A percentile compares a stretch with the other conserved stretches of the same genome.
Evolutionary conservation across 2,888 invertebrate genomes (phyloP).

Genomic region (Xanthorhoe designata): DNA sequence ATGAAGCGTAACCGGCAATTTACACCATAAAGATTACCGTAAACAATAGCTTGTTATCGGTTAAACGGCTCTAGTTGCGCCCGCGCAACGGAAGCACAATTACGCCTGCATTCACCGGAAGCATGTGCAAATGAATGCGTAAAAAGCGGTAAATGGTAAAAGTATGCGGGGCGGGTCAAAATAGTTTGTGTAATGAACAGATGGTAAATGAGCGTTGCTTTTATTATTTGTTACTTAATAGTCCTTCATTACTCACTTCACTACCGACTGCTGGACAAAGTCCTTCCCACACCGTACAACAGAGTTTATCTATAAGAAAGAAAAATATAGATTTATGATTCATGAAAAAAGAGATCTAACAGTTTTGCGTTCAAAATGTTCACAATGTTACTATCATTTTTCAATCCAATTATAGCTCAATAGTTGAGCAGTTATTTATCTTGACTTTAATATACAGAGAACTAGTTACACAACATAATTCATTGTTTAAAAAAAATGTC

Average conservation of each 20-base stretch:
- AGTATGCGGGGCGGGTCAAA: slow-evolving; percentile 20
- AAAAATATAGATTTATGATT: no score
- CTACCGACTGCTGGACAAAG: no score
- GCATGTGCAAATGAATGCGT: slow-evolving; percentile 37
- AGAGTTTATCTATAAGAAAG: no score
- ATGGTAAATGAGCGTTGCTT: background rate
- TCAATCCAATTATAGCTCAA: no score
- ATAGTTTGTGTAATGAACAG: background rate
- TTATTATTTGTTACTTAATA: background rate
- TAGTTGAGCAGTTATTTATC: no score
- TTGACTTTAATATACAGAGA: background rate
- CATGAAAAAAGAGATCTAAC: no score
- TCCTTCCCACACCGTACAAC: no score
- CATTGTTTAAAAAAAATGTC: background rate
- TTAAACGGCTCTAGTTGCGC: slow-evolving; percentile 36
- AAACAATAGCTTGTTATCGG: slow-evolving; percentile 45
- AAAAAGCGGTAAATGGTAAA: slow-evolving; percentile 34
- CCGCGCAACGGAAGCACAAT: slow-evolving; percentile 45
- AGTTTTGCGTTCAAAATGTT: no score
- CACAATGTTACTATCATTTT: no score
- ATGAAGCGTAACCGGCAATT: slow-evolving; percentile 45
- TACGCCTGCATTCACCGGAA: slow-evolving; percentile 44
- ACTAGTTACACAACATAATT: background rate
- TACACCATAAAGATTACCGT: slow-evolving; percentile 43
- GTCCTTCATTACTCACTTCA: background rate